Evolutionary conservation across 2,888 invertebrate genomes (phyloP).

Genomic region (Stegophylla sp.): DNA sequence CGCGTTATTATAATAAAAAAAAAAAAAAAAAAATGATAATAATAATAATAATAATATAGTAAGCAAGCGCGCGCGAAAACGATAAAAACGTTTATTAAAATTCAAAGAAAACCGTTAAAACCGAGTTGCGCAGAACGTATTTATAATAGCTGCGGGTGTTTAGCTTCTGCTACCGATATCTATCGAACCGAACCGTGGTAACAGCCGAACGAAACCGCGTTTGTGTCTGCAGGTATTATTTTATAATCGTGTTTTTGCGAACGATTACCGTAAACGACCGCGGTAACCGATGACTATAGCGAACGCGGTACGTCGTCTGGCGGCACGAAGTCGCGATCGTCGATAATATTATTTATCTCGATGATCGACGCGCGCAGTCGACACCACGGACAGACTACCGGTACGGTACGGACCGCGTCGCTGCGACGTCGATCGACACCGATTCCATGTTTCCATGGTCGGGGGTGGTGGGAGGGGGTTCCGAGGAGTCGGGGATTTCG

Average conservation of each 20-base stretch:
- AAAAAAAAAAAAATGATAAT: too few relatives aligned
- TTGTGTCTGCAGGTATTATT: background rate
- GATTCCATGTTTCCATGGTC: background rate
- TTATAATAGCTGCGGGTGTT: too few relatives aligned
- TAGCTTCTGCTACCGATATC: too few relatives aligned
- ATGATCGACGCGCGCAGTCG: background rate
- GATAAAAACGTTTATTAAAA: too few relatives aligned
- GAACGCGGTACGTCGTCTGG: background rate
- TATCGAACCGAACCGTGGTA: too few relatives aligned
- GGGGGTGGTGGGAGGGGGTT: background rate
- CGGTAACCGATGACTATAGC: background rate
- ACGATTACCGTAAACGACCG: background rate
- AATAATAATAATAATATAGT: too few relatives aligned
- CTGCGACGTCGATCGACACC: background rate
- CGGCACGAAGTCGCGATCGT: background rate
- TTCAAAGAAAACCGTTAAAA: too few relatives aligned
- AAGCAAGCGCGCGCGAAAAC: too few relatives aligned
- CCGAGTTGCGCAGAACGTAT: too few relatives aligned
- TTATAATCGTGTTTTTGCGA: background rate
- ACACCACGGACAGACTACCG: background rate
- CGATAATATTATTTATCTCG: too few relatives aligned
- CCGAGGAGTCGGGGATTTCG: background rate
- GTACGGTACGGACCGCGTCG: background rate
- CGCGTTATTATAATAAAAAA: background rate
- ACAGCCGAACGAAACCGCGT: too few relatives aligned